These are phyloP conservation scores for Hydroisotoma schaefferi DNA, from an alignment of 2,888 invertebrate genomes.

Conservation along the genomic window DNA sequence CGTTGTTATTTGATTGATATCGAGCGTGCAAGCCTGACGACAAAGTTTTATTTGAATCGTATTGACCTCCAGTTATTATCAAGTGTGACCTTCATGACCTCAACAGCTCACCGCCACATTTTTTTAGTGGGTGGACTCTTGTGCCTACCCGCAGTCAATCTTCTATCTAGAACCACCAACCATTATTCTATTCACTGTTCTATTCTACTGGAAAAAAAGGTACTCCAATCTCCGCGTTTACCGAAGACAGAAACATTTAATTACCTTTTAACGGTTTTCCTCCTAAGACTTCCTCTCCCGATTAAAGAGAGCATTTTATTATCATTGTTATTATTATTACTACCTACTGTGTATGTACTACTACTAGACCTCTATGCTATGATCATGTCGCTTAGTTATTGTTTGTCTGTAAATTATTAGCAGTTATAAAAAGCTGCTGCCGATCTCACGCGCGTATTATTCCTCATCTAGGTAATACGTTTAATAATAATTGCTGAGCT, in stretches of 20 bases:
- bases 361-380: background rate
- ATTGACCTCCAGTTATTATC: conserved; percentile 4
- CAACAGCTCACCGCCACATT: conserved; percentile 5
- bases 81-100: conserved; percentile 2
- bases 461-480: background rate
- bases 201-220: too few relatives aligned
- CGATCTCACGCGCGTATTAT: conserved; percentile 5
- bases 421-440: too few relatives aligned
- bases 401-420: background rate
- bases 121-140: background rate
- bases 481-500: too few relatives aligned
- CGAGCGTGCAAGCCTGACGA: background rate
- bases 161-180: too few relatives aligned
- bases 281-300: too few relatives aligned
- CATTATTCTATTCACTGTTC: too few relatives aligned
- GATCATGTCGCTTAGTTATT: too few relatives aligned
- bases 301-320: background rate
- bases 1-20: background rate
- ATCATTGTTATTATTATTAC: too few relatives aligned
- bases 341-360: background rate
- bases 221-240: too few relatives aligned
- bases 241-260: too few relatives aligned
- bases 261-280: too few relatives aligned
- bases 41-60: conserved; percentile 6
- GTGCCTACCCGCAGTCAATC: too few relatives aligned